Evolutionary conservation across 2,888 invertebrate genomes (phyloP), one percentile per base, ranked within the genome.

Genomic region (Plagiodera versicolora): DNA sequence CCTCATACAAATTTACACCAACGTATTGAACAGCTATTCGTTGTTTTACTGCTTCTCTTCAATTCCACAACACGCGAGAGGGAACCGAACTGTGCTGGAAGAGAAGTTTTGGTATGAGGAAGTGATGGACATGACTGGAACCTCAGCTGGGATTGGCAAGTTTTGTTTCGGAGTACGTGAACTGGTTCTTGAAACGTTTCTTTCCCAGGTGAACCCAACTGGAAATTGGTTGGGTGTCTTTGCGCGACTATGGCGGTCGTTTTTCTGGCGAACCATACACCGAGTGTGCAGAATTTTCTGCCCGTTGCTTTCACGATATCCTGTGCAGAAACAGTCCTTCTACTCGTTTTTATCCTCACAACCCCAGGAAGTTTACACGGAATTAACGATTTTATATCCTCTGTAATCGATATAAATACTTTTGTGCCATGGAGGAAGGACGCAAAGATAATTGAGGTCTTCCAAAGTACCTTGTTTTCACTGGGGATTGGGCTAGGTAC

Each of bases 401-500:
- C 32, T 39, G 24, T 47, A 9, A 16, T 61, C 10, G 48, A 58
- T 28, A 2, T 61, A 3, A 24, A 58, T n/a, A 47, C 17, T 10
- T 18, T 61, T 28, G 35, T 57, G 28, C 24, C 52, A 2, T 64
- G 64, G 64, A 60, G 52, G 17, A 58, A 52, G 17, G 49, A 62
- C 20, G 51, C 48, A n/a, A 49, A 57, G 9, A 57, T 35, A 51
- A 14, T 48, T 45, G 18, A 20, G 10, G 56, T 32, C 5, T 64
- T 60, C 53, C 59, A 50, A 45, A 52, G 39, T 19, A 46, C 60
- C 20, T 46, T 64, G 11, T 60, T 48, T 44, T 60, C 64, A 19
- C 56, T 64, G 44, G 64, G 61, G 24, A 19, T 64, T 10, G 56
- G 58, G 24, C 44, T 64, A 20, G 64, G 64, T 64, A 61, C 56